These are phyloP conservation scores for Achatina immaculata DNA, from an alignment of 1,140 invertebrate species.

Conservation along the genomic window DNA sequence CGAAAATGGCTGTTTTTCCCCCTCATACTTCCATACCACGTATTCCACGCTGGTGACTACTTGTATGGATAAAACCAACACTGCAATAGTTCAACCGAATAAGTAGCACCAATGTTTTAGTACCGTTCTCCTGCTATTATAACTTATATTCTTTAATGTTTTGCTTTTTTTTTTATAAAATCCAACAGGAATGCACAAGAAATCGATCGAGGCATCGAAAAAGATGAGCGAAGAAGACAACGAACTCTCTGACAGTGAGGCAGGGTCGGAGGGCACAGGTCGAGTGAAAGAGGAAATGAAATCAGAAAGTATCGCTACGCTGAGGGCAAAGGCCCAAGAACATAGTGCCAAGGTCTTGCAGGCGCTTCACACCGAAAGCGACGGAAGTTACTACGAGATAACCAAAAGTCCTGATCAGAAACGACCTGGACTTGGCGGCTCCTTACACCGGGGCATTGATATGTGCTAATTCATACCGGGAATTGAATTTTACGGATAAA, in stretches of 20 bases:
- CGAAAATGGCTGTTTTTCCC: too few relatives aligned
- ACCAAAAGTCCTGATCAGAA: neutral
- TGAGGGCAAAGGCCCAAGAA: slow-evolving; percentile 93
- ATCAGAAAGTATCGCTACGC: slow-evolving; percentile 82
- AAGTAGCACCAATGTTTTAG: too few relatives aligned
- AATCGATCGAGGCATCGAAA: slow-evolving; percentile 95
- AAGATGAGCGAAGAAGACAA: slow-evolving; percentile 77
- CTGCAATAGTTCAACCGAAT: too few relatives aligned
- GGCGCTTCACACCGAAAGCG: slow-evolving; percentile 41
- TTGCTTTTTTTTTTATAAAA: too few relatives aligned
- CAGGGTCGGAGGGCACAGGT: slow-evolving; percentile 31
- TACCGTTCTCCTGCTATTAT: too few relatives aligned
- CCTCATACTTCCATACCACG: too few relatives aligned
- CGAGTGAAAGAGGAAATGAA: slow-evolving; percentile 68
- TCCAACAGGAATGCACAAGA: slow-evolving; percentile 94
- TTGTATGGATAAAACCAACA: too few relatives aligned
- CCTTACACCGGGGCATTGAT: neutral
- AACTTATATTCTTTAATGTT: too few relatives aligned
- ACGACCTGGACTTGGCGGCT: neutral
- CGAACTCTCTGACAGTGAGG: slow-evolving; percentile 55
- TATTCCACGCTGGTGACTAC: too few relatives aligned
- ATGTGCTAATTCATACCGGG: slow-evolving; percentile 4
- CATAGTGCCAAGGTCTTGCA: slow-evolving; percentile 83
- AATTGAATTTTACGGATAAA: neutral
- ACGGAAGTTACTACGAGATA: slow-evolving; percentile 8